A percentile compares a stretch with the other conserved stretches of the same genome.
phyloP scores from a whole-genome alignment of 2,888 invertebrate species.

The Unio delphinus region DNA sequence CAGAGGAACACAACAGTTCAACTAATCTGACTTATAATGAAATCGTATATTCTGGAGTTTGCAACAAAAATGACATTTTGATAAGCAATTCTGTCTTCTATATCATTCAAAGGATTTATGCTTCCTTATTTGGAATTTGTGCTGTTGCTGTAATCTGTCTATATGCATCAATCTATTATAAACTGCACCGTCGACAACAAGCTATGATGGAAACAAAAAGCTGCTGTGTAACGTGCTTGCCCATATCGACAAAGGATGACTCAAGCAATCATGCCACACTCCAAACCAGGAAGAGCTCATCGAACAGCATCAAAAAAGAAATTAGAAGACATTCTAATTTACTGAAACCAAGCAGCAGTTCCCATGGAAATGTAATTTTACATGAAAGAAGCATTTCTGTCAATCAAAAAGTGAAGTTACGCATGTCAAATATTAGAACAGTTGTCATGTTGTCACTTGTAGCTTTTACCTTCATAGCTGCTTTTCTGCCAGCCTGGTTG shows the following conservation, averaged over 20 bases:
- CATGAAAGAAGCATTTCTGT: no score
- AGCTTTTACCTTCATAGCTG: conserved; percentile 62
- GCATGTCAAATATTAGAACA: conserved; percentile 59
- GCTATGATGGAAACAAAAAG: no score
- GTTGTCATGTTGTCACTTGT: conserved; percentile 67
- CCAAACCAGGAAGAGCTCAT: no score
- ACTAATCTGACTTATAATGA: no score
- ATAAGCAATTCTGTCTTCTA: conserved; percentile 38
- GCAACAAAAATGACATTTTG: conserved; percentile 34
- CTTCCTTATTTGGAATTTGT: conserved; percentile 60
- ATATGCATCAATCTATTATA: conserved; percentile 58
- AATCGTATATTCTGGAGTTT: conserved; percentile 31
- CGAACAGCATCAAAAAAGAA: no score
- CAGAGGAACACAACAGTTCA: neutral
- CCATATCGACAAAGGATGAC: no score
- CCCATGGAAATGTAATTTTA: no score
- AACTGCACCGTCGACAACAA: no score
- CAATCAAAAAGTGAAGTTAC: conserved; percentile 9
- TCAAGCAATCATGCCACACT: no score
- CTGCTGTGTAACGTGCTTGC: no score
- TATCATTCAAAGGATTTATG: conserved; percentile 55
- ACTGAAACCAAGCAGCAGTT: no score
- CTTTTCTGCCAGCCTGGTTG: conserved; percentile 64
- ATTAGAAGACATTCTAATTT: conserved; percentile 6
- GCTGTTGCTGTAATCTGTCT: conserved; percentile 64